Base-by-base conservation (phyloP, 1,140 invertebrate species). In the Plectrocnemia conspersa region DNA sequence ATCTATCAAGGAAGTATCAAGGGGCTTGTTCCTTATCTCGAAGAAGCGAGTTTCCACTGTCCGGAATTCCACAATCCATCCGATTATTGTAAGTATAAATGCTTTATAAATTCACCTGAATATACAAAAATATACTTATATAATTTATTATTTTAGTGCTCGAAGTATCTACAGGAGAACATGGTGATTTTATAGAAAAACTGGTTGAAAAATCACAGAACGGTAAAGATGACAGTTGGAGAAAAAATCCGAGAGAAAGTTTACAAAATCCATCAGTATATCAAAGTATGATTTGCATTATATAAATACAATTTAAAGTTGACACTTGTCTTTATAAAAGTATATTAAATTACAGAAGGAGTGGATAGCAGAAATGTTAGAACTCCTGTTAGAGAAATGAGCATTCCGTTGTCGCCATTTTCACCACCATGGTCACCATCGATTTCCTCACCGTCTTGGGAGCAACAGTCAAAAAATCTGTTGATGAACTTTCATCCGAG, bases 1-100 rank as follows among this genome's bases (percentile, higher is more conserved):
- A 82, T 93, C 5, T 95, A 93, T 66, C 80, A 86, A 52, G 92
- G 93, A 15, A 80, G 82, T 3, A 77, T 84, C 0, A 68, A 76
- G 22, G 80, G 82, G 36, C 68, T 95, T 2, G 72, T 95, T 15
- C 85, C 89, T 1, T 95, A 88, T 71, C 73, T 95, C 44, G 72
- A 78, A 22, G 77, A 81, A 42, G 74, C 85, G 33, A 79, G 82
- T 35, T 73, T 94, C 1, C 70, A 79, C 1, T 95, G 92, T 74
- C 92, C 91, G 0, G 79, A 82, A 9, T 92, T 90, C 68, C 89
- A 95, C 65, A 95, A 94, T 74, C 90, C 91, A 33, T 85, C 90
- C 21, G 92, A 96, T 76, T 95, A 86, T 74, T 76, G 89, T 93
- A 75, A 83, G 83, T 77, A 62, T 54, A 45, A 41, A n/a, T n/a